Evolutionary conservation across 2,113 vertebrate species (phyloP), one percentile per base, ranked within the genome.

Genomic region (Zingel zingel): DNA sequence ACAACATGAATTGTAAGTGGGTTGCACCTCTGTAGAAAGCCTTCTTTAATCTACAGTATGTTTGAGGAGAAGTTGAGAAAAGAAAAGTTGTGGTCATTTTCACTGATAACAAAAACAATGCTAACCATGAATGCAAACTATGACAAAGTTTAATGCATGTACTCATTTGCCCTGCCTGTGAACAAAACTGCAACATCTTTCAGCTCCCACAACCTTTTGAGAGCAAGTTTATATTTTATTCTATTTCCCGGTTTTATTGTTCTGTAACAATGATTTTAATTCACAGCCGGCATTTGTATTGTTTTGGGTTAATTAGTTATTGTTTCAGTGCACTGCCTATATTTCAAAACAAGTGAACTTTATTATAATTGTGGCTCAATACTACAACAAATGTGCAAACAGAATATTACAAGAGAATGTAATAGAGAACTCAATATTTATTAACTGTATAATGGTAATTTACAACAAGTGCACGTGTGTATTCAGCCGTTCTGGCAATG

Each of bases 281-380:
- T 70, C 63, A 68, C 50, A 48, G 1, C 3, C 9, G 6, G 8
- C 36, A 56, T 30, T 83, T 86, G 81, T 67, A 82, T 79, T 53
- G 39, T 53, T 72, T 16, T 2, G n/a, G 27, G 27, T 61, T 30
- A 61, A 36, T 73, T 54, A 53, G 4, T 64, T 50, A 53, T 43
- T 39, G 68, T 69, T 67, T 56, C 15, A 14, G 33, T 48, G 30
- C 51, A 13, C 30, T 62, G 54, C 3, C 39, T 70, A 57, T 73
- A 76, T 67, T 76, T 59, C 12, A 30, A 43, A 71, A 56, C 53
- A 67, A 77, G 71, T 74, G 58, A 70, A 85, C 66, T 82, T 86
- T 47, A 87, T 58, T 50, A 67, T 45, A 65, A 79, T 45, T 51
- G 72, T 62, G 63, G 68, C 77, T 84, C 81, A 74, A 83, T 54